phyloP scores from a whole-genome alignment of 2,888 invertebrate species.

The Isotomurus palustris region DNA sequence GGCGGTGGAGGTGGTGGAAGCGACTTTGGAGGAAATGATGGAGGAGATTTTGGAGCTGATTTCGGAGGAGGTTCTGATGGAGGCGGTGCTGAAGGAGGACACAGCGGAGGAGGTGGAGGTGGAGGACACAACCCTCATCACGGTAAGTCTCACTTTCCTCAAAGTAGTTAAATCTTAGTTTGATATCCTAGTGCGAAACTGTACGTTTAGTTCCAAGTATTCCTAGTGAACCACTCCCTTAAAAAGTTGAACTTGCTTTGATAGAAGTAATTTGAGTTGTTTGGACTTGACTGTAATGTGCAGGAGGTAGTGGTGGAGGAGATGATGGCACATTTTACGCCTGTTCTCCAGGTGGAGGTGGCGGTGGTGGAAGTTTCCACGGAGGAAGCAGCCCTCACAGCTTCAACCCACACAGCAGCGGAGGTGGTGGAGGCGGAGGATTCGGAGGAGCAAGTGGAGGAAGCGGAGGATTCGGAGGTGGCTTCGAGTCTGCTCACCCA shows the following conservation, averaged over 20 bases:
- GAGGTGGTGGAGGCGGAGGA: conserved; percentile 13
- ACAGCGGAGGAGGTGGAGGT: conserved; percentile 12
- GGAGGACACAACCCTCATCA: conserved; percentile 12
- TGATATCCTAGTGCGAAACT: conserved; percentile 12
- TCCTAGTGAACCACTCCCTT: too few relatives aligned
- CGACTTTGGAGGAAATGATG: background rate
- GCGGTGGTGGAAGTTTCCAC: conserved; percentile 14
- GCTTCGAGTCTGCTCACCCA: conserved; percentile 15
- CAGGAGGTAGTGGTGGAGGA: conserved; percentile 14
- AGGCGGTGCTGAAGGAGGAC: conserved; percentile 15
- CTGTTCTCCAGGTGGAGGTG: conserved; percentile 10
- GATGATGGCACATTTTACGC: background rate
- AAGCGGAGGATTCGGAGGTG: too few relatives aligned
- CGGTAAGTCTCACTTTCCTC: conserved; percentile 3
- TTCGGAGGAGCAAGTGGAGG: conserved; percentile 12
- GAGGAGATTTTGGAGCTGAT: conserved; percentile 16
- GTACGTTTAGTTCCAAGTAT: too few relatives aligned
- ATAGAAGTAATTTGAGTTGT: background rate
- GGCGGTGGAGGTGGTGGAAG: conserved; percentile 13
- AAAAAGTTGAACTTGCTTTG: too few relatives aligned
- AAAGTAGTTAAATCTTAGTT: too few relatives aligned
- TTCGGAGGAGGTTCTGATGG: conserved; percentile 7
- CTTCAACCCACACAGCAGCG: conserved; percentile 12
- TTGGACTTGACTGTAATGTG: conserved; percentile 13
- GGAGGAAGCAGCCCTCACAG: conserved; percentile 9